phyloP scores from a whole-genome alignment of 2,113 vertebrate species.

The Brevimyrus niger region DNA sequence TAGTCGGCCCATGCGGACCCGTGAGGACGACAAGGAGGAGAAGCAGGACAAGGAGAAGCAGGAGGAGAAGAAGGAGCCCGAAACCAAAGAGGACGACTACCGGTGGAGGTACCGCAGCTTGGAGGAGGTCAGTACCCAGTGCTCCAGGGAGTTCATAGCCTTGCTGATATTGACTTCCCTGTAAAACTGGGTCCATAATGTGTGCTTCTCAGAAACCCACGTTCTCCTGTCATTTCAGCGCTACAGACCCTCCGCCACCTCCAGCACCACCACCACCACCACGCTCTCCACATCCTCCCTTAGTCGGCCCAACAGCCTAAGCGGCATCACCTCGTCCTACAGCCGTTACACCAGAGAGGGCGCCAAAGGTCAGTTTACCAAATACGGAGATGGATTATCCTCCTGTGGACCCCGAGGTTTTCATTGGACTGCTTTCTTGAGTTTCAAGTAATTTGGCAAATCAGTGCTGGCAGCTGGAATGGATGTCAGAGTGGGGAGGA shows the following conservation, averaged over 20 bases:
- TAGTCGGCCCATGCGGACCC: slow-evolving; percentile 72
- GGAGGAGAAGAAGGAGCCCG: slow-evolving; percentile 86
- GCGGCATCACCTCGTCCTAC: slow-evolving; percentile 87
- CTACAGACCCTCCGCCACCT: slow-evolving; percentile 71
- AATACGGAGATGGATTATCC: background rate
- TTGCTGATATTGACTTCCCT: background rate
- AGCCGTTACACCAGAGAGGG: slow-evolving; percentile 77
- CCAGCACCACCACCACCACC: slow-evolving; percentile 69
- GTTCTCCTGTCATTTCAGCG: slow-evolving; percentile 65
- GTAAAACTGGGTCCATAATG: background rate
- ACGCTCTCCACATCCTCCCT: slow-evolving; percentile 69
- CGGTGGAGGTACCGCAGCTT: slow-evolving; percentile 80
- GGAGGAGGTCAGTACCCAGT: slow-evolving; percentile 71
- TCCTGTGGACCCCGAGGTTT: background rate
- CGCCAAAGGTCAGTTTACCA: slow-evolving; percentile 74
- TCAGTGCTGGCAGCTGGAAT: background rate
- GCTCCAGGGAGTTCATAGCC: background rate
- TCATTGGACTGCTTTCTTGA: background rate
- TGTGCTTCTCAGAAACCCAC: slow-evolving; percentile 30
- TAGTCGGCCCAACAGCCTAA: slow-evolving; percentile 76
- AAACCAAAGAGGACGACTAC: slow-evolving; percentile 89
- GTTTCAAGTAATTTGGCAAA: background rate
- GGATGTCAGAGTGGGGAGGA: background rate
- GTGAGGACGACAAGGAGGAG: slow-evolving; percentile 90
- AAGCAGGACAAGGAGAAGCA: slow-evolving; percentile 92